Percentiles rank a stretch among this genome's conserved stretches.
Evolutionary conservation across 2,888 invertebrate genomes (phyloP).

Genomic region (Vesta saturnalis): DNA sequence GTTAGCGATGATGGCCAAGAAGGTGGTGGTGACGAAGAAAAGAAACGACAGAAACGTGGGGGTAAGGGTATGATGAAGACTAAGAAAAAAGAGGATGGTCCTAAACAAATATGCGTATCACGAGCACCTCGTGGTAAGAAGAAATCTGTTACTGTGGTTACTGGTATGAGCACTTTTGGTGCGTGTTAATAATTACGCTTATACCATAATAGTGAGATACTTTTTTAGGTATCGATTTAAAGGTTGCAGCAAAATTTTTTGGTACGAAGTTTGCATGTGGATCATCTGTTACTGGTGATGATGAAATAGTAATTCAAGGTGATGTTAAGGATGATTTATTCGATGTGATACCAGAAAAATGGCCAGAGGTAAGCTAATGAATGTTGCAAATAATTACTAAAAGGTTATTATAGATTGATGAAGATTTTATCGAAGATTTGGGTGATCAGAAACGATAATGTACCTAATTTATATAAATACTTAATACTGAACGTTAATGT

Average conservation of each 20-base stretch:
- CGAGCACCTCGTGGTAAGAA: conserved; percentile 96
- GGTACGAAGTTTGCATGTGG: conserved; percentile 98
- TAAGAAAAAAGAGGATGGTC: conserved; percentile 92
- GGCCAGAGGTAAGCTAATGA: conserved; percentile 80
- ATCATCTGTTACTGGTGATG: conserved; percentile 98
- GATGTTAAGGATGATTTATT: conserved; percentile 98
- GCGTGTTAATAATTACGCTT: conserved; percentile 44
- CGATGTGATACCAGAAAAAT: conserved; percentile 98
- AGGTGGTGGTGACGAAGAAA: conserved; percentile 84
- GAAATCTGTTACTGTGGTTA: conserved; percentile 98
- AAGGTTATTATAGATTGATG: conserved; percentile 77
- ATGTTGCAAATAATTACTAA: neutral
- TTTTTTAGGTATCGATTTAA: conserved; percentile 90
- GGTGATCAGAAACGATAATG: conserved; percentile 90
- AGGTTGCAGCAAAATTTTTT: conserved; percentile 97
- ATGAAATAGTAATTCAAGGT: conserved; percentile 99
- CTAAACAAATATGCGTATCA: conserved; percentile 85
- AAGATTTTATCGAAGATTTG: conserved; percentile 91
- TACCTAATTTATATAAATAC: conserved; percentile 27
- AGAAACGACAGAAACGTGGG: conserved; percentile 95
- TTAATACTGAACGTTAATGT: conserved; percentile 17
- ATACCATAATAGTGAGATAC: conserved; percentile 18
- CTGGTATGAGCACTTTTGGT: conserved; percentile 95
- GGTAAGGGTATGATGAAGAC: conserved; percentile 96
- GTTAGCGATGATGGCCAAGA: conserved; percentile 73